Base-by-base conservation (phyloP, 2,888 invertebrate species). In the Stegana nigrithorax region DNA sequence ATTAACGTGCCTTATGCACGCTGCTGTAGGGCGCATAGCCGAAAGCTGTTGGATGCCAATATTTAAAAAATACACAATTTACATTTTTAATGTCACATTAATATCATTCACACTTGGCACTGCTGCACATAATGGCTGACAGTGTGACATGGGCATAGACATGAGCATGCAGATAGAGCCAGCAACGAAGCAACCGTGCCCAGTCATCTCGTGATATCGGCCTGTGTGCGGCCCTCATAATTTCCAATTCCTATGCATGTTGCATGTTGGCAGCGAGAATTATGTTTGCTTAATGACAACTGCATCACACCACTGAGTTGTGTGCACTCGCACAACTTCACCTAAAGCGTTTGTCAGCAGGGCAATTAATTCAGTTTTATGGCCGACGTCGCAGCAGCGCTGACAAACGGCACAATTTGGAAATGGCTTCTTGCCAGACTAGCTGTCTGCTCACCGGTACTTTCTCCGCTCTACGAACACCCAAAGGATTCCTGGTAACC, bases 61-160 rank as follows among this genome's bases (percentile, higher is more conserved):
- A 36, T 44, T 58, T 32, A 50, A 17, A 42, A 12, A 10, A 17
- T 42, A 42, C 44, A n/a, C n/a, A n/a, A n/a, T n/a, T n/a, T n/a
- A n/a, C n/a, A n/a, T n/a, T n/a, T 19, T 23, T 12, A 19, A 21
- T 7, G n/a, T 19, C 25, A 50, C 69, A 72, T 72, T 63, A 64
- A 73, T 67, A 69, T 75, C 73, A 64, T 64, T 73, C 50, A 47
- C 76, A 73, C 73, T 26, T 44, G 6, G 6, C 17, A 2, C 42
- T n/a, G n/a, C n/a, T n/a, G n/a, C n/a, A 39, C 14, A 2, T 10
- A 36, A 36, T 6, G 36, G 5, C 12, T 14, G 12, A 39, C 39
- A 39, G 39, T 39, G 14, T 17, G 1, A 1, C 14, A 39, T 14
- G n/a, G 39, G 2, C 39, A 39, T 39, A 39, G 14, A 39, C 5